These are phyloP conservation scores for Phylloscopus trochiloides DNA, from an alignment of 2,113 vertebrate genomes.

Conservation along the genomic window DNA sequence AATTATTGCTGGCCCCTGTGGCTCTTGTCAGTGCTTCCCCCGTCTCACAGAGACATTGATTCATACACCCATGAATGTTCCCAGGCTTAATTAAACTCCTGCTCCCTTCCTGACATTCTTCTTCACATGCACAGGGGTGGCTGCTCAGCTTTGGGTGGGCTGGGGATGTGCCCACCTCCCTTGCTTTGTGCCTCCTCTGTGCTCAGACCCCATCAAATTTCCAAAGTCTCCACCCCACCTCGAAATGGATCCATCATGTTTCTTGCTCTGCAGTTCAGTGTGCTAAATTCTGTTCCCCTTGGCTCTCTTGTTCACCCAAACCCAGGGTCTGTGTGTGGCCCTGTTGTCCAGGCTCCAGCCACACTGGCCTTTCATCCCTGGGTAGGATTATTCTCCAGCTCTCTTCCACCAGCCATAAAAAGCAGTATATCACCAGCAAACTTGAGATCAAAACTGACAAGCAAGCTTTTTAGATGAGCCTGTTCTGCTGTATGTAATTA, in stretches of 20 bases:
- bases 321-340: background rate
- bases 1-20: constrained; percentile 4
- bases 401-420: constrained; percentile 9
- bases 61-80: background rate
- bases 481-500: constrained; percentile 69
- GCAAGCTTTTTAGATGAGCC: constrained; percentile 57
- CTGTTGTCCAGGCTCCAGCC: background rate
- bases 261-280: background rate
- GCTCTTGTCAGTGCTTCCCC: background rate
- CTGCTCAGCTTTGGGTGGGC: background rate
- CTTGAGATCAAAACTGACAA: constrained; percentile 65
- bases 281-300: background rate
- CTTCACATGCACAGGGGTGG: background rate
- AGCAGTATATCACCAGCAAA: constrained; percentile 36
- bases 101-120: background rate
- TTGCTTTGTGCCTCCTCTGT: background rate
- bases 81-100: background rate
- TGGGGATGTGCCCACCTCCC: background rate
- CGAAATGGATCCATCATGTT: background rate
- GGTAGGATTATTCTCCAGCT: background rate
- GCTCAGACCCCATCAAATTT: background rate
- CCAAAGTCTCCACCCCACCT: background rate
- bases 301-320: background rate
- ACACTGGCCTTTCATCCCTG: background rate
- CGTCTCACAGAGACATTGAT: background rate